A percentile compares a stretch with the other conserved stretches of the same genome.
Evolutionary conservation across 2,888 invertebrate species (phyloP).

Genomic region (Oxytorus armatus): DNA sequence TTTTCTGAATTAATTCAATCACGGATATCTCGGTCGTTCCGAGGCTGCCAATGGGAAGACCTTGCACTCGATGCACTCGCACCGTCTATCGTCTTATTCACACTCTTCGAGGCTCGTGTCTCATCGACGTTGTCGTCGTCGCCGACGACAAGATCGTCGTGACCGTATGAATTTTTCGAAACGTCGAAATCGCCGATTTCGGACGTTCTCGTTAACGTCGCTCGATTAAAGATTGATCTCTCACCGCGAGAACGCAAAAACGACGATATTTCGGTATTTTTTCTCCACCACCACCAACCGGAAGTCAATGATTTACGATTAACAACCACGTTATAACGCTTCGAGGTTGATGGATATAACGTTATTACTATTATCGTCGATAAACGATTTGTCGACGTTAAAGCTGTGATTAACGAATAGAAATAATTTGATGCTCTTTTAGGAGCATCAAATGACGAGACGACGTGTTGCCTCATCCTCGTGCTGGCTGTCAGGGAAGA

Average conservation of each 20-base stretch:
- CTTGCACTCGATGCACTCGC: conserved; percentile 46
- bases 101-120: conserved; percentile 4
- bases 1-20: conserved; percentile 23
- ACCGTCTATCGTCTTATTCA: conserved; percentile 17
- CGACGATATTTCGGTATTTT: conserved; percentile 11
- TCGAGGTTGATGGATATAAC: conserved; percentile 34
- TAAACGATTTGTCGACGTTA: background rate
- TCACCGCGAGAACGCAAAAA: background rate
- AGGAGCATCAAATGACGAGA: conserved; percentile 60
- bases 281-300: conserved; percentile 58
- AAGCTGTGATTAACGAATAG: background rate
- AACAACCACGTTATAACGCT: conserved; percentile 40
- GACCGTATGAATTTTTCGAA: background rate
- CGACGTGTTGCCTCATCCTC: conserved; percentile 68
- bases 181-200: conserved; percentile 14
- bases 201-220: background rate
- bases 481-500: conserved; percentile 66
- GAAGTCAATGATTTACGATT: conserved; percentile 62
- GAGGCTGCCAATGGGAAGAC: conserved; percentile 58
- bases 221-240: conserved; percentile 5
- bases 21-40: conserved; percentile 48
- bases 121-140: conserved; percentile 20
- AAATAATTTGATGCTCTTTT: conserved; percentile 54
- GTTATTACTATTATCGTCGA: conserved; percentile 17
- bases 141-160: conserved; percentile 1